Evolutionary conservation across 2,797 vertebrate species (phyloP).

Genomic region (Chelon labrosus): DNA sequence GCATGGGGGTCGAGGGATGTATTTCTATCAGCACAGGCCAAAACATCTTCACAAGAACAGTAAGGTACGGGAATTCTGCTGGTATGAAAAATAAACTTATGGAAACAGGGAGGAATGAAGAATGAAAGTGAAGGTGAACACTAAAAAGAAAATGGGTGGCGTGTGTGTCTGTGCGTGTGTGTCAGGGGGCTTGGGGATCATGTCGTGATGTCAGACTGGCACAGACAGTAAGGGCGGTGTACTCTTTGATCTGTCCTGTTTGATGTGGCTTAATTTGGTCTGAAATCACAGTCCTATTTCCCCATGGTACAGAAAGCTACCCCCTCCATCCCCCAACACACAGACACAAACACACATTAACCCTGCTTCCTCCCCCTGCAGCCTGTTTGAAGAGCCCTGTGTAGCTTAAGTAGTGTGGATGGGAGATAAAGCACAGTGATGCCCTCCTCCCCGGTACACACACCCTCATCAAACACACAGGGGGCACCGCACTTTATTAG

Average conservation of each 20-base stretch:
- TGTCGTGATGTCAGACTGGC: conserved; percentile 61
- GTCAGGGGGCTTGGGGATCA: conserved; percentile 44
- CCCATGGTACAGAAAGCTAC: conserved; percentile 63
- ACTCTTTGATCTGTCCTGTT: conserved; percentile 79
- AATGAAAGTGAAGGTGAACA: conserved; percentile 3
- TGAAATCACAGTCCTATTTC: conserved; percentile 79
- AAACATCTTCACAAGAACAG: neutral
- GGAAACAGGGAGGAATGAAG: conserved; percentile 9
- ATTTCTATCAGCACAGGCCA: conserved; percentile 4
- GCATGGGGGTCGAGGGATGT: neutral
- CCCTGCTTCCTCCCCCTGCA: conserved; percentile 25
- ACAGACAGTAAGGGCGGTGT: conserved; percentile 58
- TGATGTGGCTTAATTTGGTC: conserved; percentile 83
- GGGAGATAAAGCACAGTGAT: conserved; percentile 69
- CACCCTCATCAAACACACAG: conserved; percentile 19
- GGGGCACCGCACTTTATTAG: conserved; percentile 55
- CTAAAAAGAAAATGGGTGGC: conserved; percentile 13
- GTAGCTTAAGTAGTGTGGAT: conserved; percentile 69
- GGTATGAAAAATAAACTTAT: neutral
- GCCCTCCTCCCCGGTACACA: conserved; percentile 10
- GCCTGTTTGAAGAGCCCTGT: conserved; percentile 76
- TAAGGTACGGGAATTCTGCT: neutral
- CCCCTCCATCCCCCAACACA: conserved; percentile 29
- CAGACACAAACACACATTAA: conserved; percentile 25
- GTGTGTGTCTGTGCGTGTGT: conserved; percentile 20